Percentiles rank a stretch among this genome's conserved stretches.
Evolutionary conservation across 2,888 invertebrate genomes (phyloP).

Genomic region (Lagria hirta): DNA sequence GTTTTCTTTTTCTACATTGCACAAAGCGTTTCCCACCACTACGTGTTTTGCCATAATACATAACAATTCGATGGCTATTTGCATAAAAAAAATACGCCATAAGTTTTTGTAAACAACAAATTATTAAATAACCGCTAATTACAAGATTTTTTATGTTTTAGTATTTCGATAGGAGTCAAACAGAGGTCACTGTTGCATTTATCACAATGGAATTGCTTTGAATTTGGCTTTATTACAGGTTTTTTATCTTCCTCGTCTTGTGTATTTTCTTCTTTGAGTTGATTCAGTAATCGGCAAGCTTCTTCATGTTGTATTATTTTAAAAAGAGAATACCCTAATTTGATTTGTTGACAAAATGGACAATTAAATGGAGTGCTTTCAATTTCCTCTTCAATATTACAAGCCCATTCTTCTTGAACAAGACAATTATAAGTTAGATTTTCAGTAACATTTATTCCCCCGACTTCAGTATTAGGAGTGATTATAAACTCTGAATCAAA

Average conservation of each 20-base stretch:
- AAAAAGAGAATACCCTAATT: slow-evolving; percentile 59
- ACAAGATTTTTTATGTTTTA: slow-evolving; percentile 78
- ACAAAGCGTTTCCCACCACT: no score
- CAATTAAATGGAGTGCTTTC: slow-evolving; percentile 72
- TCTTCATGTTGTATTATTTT: slow-evolving; percentile 74
- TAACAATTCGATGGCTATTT: no score
- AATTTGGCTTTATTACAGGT: slow-evolving; percentile 56
- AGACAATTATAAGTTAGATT: slow-evolving; percentile 79
- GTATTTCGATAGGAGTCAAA: slow-evolving; percentile 79
- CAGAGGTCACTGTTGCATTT: slow-evolving; percentile 68
- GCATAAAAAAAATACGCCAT: no score
- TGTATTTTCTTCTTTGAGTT: slow-evolving; percentile 39
- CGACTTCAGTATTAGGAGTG: slow-evolving; percentile 68
- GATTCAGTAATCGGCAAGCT: slow-evolving; percentile 53
- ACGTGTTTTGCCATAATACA: no score
- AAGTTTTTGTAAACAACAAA: no score
- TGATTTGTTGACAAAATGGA: slow-evolving; percentile 64
- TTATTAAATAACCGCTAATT: slow-evolving; percentile 25
- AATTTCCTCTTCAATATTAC: slow-evolving; percentile 62
- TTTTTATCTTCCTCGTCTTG: slow-evolving; percentile 33
- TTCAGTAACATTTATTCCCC: slow-evolving; percentile 79
- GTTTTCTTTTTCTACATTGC: no score
- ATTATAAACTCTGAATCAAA: slow-evolving; percentile 67
- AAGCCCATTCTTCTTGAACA: slow-evolving; percentile 69
- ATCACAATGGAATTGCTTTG: slow-evolving; percentile 69